Conservation (phyloP, 1,140 invertebrate genomes). For the Microplitis mediator region DNA sequence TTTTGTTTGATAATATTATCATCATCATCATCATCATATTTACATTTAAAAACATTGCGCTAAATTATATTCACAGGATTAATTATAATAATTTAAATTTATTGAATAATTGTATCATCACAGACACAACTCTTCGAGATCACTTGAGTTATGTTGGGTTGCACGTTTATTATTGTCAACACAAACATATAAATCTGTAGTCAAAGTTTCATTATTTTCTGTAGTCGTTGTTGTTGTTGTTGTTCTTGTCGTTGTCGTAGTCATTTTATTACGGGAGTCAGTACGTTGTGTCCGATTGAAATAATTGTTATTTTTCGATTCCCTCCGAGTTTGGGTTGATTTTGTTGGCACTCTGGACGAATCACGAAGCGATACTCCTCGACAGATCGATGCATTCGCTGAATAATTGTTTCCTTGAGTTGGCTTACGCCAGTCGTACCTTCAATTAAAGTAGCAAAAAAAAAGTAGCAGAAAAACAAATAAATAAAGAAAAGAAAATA, state of each 20-base stretch:
- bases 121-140: slow-evolving; percentile 37
- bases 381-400: slow-evolving; percentile 33
- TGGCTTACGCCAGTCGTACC: slow-evolving; percentile 43
- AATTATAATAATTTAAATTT: background rate
- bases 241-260: background rate
- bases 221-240: slow-evolving; percentile 27
- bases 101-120: slow-evolving; percentile 15
- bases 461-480: background rate
- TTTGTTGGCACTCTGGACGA: slow-evolving; percentile 27
- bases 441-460: slow-evolving; percentile 8
- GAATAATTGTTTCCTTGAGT: slow-evolving; percentile 31
- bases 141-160: slow-evolving; percentile 6
- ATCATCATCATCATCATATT: background rate
- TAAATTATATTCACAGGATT: background rate
- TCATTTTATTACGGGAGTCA: background rate
- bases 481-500: no score
- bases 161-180: slow-evolving; percentile 33
- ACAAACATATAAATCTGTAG: slow-evolving; percentile 40
- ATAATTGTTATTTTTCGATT: background rate
- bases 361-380: slow-evolving; percentile 33
- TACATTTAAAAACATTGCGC: background rate
- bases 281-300: background rate
- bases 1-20: background rate
- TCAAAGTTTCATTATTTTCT: slow-evolving; percentile 22
- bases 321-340: background rate